Evolutionary conservation across 2,888 invertebrate species (phyloP).

Genomic region (Caenorhabditis virilis): DNA sequence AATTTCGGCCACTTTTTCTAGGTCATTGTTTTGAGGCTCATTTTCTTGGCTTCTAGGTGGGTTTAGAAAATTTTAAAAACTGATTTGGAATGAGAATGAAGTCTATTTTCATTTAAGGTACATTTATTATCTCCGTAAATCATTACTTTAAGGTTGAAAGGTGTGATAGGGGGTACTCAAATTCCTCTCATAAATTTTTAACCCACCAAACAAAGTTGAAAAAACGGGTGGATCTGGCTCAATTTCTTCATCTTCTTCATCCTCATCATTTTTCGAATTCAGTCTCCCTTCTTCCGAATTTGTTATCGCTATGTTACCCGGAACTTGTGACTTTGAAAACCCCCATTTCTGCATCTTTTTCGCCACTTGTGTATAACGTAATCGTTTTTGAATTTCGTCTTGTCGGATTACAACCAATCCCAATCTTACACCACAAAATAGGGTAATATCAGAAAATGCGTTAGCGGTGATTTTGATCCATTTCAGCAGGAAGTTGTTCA

Average conservation of each 20-base stretch:
- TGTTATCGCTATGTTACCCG: slow-evolving; percentile 14
- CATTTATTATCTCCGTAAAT: no score
- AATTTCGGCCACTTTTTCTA: no score
- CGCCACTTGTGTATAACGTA: slow-evolving; percentile 17
- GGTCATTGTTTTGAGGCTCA: no score
- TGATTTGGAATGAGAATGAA: no score
- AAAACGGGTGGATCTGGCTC: slow-evolving; percentile 57
- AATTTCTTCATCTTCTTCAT: slow-evolving; percentile 46
- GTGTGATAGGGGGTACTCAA: not conserved
- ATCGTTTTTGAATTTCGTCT: slow-evolving; percentile 20
- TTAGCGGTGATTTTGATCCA: slow-evolving; percentile 45
- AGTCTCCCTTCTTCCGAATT: slow-evolving; percentile 17
- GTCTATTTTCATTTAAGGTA: no score
- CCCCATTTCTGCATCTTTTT: slow-evolving; percentile 24
- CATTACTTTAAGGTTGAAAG: not conserved
- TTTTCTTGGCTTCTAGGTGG: no score
- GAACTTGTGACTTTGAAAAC: slow-evolving; percentile 8
- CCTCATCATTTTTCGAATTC: slow-evolving; percentile 13
- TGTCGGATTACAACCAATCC: slow-evolving; percentile 21
- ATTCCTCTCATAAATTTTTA: slow-evolving; percentile 31
- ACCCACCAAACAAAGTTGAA: slow-evolving; percentile 46
- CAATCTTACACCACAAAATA: slow-evolving; percentile 30
- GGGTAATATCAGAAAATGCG: slow-evolving; percentile 23
- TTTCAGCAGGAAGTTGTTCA: slow-evolving; percentile 82
- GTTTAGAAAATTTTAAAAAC: no score